Base-by-base conservation (phyloP, 2,888 invertebrate species). In the Parnassius orleans region DNA sequence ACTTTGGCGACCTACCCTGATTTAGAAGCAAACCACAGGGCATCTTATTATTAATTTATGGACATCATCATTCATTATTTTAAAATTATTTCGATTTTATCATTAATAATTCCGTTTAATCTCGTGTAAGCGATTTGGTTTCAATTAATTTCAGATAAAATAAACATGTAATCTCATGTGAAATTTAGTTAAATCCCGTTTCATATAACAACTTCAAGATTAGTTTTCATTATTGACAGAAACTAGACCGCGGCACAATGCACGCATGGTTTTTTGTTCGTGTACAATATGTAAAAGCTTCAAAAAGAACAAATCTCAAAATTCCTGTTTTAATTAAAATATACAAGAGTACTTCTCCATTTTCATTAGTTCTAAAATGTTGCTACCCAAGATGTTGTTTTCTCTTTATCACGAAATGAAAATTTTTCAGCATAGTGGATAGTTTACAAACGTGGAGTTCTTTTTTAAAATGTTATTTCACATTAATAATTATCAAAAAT, bases 361-460 rank as follows among this genome's bases (percentile, higher is more conserved):
- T 63, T 58, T 63, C 57, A 54, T 58, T 54, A 54, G 44, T 63
- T 61, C 57, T 57, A 61, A 63, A 63, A 58, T 63, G 57, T 53
- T 58, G 54, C 62, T 58, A 63, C 57, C 50, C 42, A 58, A 58
- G 54, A 63, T 53, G 44, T 61, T 53, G 53, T 63, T 54, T 63
- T 63, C 24, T 24, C 24, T 24, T 24, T 62, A 53, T 53, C 44
- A 11, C 58, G 47, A 51, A 58, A 63, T 63, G 62, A 63, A 63
- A 63, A 58, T 51, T 50, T 54, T 33, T 52, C 50, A 12, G 58
- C 53, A 43, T 46, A 53, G 33, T 33, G 5, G 53, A 53, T 53
- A 57, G 57, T 53, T 53, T 61, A 42, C 53, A 46, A 61, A 61
- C 53, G 57, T 14, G 42, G 48, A 53, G 53, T 53, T 57, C 43